A percentile compares a stretch with the other conserved stretches of the same genome.
Conservation (phyloP, 2,888 invertebrate species). For the Eumerus sabulonum region DNA sequence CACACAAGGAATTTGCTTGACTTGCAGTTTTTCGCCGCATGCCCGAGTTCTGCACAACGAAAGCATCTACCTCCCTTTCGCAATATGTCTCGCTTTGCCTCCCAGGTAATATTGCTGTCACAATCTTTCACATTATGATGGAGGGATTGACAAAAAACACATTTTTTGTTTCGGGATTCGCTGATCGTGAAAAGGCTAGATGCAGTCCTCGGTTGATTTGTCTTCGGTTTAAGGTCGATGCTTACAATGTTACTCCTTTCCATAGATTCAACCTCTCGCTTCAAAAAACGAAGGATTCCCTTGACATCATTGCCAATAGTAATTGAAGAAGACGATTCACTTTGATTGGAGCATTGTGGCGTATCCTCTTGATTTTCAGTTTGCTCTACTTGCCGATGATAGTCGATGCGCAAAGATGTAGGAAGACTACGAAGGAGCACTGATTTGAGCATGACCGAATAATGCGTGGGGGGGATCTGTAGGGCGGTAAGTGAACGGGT, state of each 20-base stretch:
- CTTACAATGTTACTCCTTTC: conserved; percentile 19
- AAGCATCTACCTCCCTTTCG: too few relatives aligned
- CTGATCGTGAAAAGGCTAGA: conserved; percentile 23
- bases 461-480: conserved; percentile 16
- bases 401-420: conserved; percentile 21
- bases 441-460: conserved; percentile 27
- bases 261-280: conserved; percentile 21
- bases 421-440: conserved; percentile 22
- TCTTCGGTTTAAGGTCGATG: conserved; percentile 10
- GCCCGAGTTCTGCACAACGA: conserved; percentile 14
- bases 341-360: conserved; percentile 1
- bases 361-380: conserved; percentile 3
- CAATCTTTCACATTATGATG: too few relatives aligned
- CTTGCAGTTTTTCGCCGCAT: too few relatives aligned
- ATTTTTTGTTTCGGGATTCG: conserved; percentile 1
- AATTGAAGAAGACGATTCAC: conserved; percentile 14
- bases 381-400: conserved; percentile 22
- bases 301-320: conserved; percentile 20
- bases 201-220: conserved; percentile 14
- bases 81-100: too few relatives aligned
- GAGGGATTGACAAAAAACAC: conserved; percentile 24
- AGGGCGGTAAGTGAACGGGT: conserved; percentile 1
- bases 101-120: too few relatives aligned
- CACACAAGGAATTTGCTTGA: too few relatives aligned
- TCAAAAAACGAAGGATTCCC: conserved; percentile 19